phyloP scores from a whole-genome alignment of 2,888 invertebrate species.

The Drosophila melanosoma region DNA sequence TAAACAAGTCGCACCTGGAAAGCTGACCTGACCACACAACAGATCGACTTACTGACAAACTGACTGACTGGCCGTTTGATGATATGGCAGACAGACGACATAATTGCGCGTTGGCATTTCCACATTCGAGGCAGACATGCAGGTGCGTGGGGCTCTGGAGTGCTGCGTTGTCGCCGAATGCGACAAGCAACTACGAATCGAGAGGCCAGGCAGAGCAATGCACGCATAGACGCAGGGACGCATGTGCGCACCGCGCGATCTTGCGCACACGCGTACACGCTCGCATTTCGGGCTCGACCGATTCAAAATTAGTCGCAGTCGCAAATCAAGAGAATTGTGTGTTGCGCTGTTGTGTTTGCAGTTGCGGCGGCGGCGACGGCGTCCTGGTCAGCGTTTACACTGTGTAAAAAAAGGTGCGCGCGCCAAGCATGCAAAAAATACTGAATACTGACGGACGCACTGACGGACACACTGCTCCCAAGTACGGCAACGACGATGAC shows the following conservation, averaged over 20 bases:
- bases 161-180: neutral
- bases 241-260: neutral
- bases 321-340: slow-evolving; percentile 16
- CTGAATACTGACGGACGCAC: slow-evolving; percentile 1
- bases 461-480: neutral
- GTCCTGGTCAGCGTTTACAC: slow-evolving; percentile 12
- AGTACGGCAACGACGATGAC: neutral
- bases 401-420: slow-evolving; percentile 35
- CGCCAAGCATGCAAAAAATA: slow-evolving; percentile 25
- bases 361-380: slow-evolving; percentile 21
- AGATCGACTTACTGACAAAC: neutral
- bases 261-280: neutral
- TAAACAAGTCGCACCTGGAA: slow-evolving; percentile 1
- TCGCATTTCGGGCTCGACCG: slow-evolving; percentile 9
- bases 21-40: neutral
- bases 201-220: neutral
- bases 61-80: neutral
- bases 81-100: slow-evolving; percentile 9
- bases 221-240: slow-evolving; percentile 17
- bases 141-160: slow-evolving; percentile 13
- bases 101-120: slow-evolving; percentile 16
- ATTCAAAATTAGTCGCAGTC: slow-evolving; percentile 15
- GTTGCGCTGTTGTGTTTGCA: slow-evolving; percentile 48
- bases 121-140: slow-evolving; percentile 24
- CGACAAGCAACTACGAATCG: neutral